Percentiles rank a stretch among this genome's conserved stretches.
Conservation (phyloP, 2,113 vertebrate species). For the Psilopsiagon aurifrons region DNA sequence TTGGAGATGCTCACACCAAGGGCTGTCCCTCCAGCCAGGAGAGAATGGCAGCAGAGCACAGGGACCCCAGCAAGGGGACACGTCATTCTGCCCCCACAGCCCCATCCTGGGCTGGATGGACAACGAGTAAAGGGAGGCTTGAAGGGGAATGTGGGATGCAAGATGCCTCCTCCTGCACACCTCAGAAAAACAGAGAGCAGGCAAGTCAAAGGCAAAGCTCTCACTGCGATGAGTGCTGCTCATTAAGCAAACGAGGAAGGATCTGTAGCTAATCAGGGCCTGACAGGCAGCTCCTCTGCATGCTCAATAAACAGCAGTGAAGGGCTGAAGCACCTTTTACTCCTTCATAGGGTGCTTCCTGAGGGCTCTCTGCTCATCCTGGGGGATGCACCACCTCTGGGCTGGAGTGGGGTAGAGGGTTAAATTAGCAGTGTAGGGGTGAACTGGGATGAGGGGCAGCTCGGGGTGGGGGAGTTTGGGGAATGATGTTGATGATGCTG, state of each 20-base stretch:
- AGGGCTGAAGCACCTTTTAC: neutral
- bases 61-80: neutral
- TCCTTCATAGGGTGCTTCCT: neutral
- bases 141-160: neutral
- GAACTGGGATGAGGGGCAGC: neutral
- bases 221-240: neutral
- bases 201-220: neutral
- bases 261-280: neutral
- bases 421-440: neutral
- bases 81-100: accelerated
- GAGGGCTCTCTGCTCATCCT: neutral
- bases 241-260: neutral
- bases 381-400: neutral
- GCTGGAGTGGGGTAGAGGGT: neutral
- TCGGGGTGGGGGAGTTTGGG: accelerated
- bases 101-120: neutral
- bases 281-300: neutral
- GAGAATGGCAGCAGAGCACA: neutral
- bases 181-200: neutral
- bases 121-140: neutral
- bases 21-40: neutral
- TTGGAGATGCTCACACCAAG: neutral
- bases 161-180: neutral
- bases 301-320: neutral
- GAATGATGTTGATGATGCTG: neutral